Evolutionary conservation across 2,113 vertebrate species (phyloP).

Genomic region (Cyanistes caeruleus): DNA sequence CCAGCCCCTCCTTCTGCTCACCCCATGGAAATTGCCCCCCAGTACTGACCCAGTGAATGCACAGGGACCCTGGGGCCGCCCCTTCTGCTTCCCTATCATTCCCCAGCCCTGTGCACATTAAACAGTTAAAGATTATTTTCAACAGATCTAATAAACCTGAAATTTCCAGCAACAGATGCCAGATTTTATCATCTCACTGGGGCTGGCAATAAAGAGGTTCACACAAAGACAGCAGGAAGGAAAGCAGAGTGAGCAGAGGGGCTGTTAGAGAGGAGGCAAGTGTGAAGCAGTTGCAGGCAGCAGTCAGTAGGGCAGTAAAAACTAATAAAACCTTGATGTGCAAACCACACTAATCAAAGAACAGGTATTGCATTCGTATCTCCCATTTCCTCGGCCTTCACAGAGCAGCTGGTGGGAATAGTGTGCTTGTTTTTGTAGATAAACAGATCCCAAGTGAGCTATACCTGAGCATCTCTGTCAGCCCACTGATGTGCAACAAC

Average conservation of each 20-base stretch:
- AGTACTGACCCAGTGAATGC: neutral
- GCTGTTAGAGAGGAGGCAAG: neutral
- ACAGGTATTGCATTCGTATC: neutral
- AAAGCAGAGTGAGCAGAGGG: neutral
- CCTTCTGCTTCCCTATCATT: rapidly evolving
- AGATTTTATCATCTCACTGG: neutral
- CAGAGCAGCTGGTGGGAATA: neutral
- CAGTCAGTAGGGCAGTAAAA: constrained; percentile 40
- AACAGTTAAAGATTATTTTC: neutral
- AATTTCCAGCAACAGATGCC: constrained; percentile 11
- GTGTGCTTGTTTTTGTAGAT: neutral
- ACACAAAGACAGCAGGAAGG: neutral
- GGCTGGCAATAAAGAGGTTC: neutral
- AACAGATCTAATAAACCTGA: constrained; percentile 18
- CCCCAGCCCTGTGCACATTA: neutral
- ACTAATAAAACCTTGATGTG: constrained; percentile 27
- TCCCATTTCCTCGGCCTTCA: neutral
- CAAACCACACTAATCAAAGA: constrained; percentile 11
- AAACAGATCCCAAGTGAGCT: neutral
- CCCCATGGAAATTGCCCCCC: neutral
- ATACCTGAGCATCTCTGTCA: neutral
- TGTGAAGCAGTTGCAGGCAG: neutral
- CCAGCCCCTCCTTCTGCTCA: neutral
- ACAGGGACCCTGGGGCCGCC: rapidly evolving
- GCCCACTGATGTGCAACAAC: neutral